Conservation (phyloP, 2,888 invertebrate genomes). For the Eupithecia inturbata region DNA sequence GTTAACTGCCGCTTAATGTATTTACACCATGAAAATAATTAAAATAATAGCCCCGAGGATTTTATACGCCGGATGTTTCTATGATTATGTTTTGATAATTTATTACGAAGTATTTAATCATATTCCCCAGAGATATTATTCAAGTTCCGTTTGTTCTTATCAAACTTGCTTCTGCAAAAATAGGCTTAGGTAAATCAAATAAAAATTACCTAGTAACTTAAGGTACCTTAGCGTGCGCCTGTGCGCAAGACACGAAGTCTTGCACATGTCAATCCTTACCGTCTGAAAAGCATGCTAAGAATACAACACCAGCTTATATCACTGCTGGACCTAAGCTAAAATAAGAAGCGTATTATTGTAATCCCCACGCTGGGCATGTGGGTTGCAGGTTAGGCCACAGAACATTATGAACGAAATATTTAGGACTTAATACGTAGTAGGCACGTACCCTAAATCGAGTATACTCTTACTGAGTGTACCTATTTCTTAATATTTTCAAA, state of each 20-base stretch:
- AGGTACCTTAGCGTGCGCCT: neutral
- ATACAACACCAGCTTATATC: no score
- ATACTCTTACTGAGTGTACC: neutral
- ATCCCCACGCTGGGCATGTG: no score
- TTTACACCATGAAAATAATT: constrained; percentile 39
- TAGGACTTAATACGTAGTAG: no score
- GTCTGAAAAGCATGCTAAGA: neutral
- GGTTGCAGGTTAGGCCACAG: no score
- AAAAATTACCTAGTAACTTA: neutral
- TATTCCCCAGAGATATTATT: neutral
- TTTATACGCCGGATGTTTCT: constrained; percentile 29
- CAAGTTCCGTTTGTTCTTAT: neutral
- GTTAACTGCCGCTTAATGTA: constrained; percentile 38
- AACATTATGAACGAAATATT: no score
- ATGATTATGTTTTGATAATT: constrained; percentile 22
- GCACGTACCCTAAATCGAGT: neutral
- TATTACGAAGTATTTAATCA: constrained; percentile 4
- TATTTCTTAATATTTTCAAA: neutral
- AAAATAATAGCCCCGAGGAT: constrained; percentile 30
- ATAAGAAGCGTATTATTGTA: no score
- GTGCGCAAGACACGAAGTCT: no score
- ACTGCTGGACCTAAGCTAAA: no score
- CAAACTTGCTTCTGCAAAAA: neutral
- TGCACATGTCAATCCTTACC: neutral
- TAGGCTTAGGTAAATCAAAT: neutral